These are phyloP conservation scores for Caenorhabditis sp. DNA, from an alignment of 2,888 invertebrate genomes.

Conservation along the genomic window DNA sequence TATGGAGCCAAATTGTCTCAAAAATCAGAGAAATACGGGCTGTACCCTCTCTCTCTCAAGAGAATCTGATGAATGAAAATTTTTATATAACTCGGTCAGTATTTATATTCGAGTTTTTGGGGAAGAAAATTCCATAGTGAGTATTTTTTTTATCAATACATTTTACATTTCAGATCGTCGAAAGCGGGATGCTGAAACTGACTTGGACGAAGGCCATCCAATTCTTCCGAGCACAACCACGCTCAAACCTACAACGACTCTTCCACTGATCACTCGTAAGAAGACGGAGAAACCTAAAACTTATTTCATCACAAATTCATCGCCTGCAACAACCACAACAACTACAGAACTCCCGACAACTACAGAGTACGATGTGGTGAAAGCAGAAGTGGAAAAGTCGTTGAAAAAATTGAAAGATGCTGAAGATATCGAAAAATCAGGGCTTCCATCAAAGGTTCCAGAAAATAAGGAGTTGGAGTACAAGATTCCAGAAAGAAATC, in stretches of 20 bases:
- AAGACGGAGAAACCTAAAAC: conserved; percentile 27
- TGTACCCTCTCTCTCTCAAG: too few relatives aligned
- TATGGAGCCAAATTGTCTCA: too few relatives aligned
- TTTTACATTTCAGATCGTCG: conserved; percentile 1
- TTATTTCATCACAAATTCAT: conserved; percentile 31
- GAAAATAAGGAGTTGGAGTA: background rate
- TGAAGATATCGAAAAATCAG: conserved; percentile 7
- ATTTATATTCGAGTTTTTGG: too few relatives aligned
- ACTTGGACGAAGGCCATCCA: conserved; percentile 26
- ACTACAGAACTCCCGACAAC: background rate
- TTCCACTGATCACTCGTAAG: conserved; percentile 10
- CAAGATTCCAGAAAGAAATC: background rate
- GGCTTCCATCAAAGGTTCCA: background rate
- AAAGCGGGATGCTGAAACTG: background rate
- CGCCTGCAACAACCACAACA: conserved; percentile 13
- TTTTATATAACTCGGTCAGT: too few relatives aligned
- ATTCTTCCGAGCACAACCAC: conserved; percentile 30
- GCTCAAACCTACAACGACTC: conserved; percentile 8
- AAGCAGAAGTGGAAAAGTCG: conserved; percentile 29
- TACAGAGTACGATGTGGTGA: conserved; percentile 15
- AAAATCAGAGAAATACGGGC: too few relatives aligned
- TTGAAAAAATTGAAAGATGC: conserved; percentile 31
- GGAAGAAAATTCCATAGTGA: too few relatives aligned
- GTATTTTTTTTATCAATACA: too few relatives aligned
- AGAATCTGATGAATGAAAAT: too few relatives aligned